Evolutionary conservation across 2,888 invertebrate genomes (phyloP).

Genomic region (Drosophila fungiperda): DNA sequence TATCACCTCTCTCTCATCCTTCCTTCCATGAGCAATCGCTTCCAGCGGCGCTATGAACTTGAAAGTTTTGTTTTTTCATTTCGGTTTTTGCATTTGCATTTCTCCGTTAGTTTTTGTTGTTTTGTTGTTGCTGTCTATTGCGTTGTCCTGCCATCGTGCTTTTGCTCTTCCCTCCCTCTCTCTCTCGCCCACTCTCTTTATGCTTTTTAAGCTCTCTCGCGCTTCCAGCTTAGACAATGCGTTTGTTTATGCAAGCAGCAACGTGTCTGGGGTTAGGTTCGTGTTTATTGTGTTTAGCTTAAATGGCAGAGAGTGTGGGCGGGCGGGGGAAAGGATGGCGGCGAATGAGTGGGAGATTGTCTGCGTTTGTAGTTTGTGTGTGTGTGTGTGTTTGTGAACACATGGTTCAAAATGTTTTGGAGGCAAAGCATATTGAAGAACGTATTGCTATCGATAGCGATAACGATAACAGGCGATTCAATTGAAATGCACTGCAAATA

Average conservation of each 20-base stretch:
- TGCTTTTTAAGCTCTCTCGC: constrained; percentile 28
- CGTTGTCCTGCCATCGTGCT: constrained; percentile 43
- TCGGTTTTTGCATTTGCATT: constrained; percentile 44
- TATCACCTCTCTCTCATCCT: neutral
- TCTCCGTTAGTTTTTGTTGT: constrained; percentile 23
- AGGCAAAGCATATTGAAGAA: constrained; percentile 14
- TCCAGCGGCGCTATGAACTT: constrained; percentile 78
- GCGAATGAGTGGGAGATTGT: constrained; percentile 16
- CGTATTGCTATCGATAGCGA: constrained; percentile 30
- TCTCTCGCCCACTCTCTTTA: constrained; percentile 15
- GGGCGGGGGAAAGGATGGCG: neutral
- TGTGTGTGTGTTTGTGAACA: constrained; percentile 20
- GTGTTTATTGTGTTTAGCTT: constrained; percentile 28
- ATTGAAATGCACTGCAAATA: neutral
- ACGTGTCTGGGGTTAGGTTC: constrained; percentile 50
- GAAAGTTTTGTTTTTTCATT: constrained; percentile 68
- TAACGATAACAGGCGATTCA: constrained; percentile 33
- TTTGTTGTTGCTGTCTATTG: constrained; percentile 39
- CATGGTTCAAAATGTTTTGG: constrained; percentile 47
- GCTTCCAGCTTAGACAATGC: constrained; percentile 69
- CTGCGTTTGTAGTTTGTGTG: constrained; percentile 34
- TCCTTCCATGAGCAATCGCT: constrained; percentile 8
- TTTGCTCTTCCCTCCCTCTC: constrained; percentile 21
- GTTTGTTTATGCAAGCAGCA: constrained; percentile 49
- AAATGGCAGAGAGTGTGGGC: constrained; percentile 3